Base-by-base conservation (phyloP, 2,888 invertebrate species). In the Agrochola litura region DNA sequence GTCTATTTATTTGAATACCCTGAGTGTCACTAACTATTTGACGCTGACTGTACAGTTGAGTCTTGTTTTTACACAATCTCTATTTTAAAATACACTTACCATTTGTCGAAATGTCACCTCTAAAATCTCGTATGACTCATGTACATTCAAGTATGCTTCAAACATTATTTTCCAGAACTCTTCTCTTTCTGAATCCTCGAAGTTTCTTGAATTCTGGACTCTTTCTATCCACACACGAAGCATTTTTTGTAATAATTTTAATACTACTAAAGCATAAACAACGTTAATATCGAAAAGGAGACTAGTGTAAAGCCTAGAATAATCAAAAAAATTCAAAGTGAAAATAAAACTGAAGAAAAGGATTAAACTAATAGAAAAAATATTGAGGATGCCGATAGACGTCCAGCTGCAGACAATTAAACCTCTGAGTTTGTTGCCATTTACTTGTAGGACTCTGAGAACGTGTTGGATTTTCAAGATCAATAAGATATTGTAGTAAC, bases 391-490 rank as follows among this genome's bases (percentile, higher is more conserved):
- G 43, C 25, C 1, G 10, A 71, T 6, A 12, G 30, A n/a, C 30
- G 22, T 70, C 60, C 70, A 61, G n/a, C 22, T 30, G 22, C 30
- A n/a, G 3, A 49, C 10, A 30, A 37, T 61, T 14, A 46, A 37
- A 30, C 22, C 8, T 49, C 30, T 37, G 5, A 71, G 30, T 49
- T 61, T 30, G 16, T 49, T 49, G 46, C 37, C n/a, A 30, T 61
- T 71, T 10, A 71, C 30, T 68, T 49, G 46, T 49, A 74, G 14
- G 14, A 49, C 37, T 49, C 10, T 71, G 22, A 56, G 16, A 6
- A 66, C 25, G 16, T 73, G 49, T 30, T 76, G 73, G 16, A 76
- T 76, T 56, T 56, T 56, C 56, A 56, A 56, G 10, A 54, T 4
- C 54, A 54, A 54, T 22, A 54, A 54, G 54, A 71, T 64, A 25